A percentile compares a stretch with the other conserved stretches of the same genome.
Conservation (phyloP, 2,113 vertebrate genomes). For the Steatornis caripensis region DNA sequence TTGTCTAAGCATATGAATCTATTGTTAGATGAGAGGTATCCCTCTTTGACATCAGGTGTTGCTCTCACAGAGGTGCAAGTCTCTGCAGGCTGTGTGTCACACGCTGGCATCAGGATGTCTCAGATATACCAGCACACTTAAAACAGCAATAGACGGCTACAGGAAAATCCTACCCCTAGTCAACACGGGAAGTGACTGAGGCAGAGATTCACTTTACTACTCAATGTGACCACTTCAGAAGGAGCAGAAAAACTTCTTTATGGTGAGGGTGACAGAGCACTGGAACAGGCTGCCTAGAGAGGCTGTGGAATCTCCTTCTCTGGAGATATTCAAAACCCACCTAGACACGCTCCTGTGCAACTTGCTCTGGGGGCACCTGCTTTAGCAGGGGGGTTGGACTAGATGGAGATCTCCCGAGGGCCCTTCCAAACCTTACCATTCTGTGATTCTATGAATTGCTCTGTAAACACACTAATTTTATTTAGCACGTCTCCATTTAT, state of each 20-base stretch:
- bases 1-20: background rate
- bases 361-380: too few species aligned
- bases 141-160: background rate
- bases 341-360: too few species aligned
- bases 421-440: too few species aligned
- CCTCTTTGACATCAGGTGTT: too few species aligned
- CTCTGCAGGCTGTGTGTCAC: background rate
- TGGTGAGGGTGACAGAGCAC: too few species aligned
- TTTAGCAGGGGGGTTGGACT: too few species aligned
- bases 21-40: background rate
- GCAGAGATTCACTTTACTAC: background rate
- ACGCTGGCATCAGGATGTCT: accelerated
- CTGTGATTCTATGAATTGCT: background rate
- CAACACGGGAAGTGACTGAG: background rate
- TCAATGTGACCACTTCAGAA: background rate
- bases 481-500: background rate
- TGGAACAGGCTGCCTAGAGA: too few species aligned
- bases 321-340: too few species aligned
- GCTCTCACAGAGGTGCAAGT: background rate
- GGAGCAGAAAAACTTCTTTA: too few species aligned
- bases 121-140: background rate
- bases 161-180: background rate
- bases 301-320: too few species aligned
- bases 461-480: background rate
- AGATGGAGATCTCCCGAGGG: too few species aligned